Base-by-base conservation (phyloP, 2,797 vertebrate species). In the Luscinia megarhynchos region DNA sequence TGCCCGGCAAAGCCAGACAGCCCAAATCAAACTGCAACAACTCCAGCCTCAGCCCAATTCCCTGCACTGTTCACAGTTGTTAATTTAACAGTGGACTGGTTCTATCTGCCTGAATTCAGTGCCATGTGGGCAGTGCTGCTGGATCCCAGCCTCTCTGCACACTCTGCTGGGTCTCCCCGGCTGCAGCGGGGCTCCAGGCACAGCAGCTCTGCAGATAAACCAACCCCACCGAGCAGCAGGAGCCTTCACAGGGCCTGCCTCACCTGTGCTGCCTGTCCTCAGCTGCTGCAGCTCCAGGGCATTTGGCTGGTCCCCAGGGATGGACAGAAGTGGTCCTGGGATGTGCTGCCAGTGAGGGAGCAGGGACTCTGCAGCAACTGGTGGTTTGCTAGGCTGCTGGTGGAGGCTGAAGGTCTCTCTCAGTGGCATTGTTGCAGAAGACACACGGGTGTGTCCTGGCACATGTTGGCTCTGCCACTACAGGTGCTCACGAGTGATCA, bases 11-110 rank as follows among this genome's bases (percentile, higher is more conserved):
- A 92, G 83, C 0, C 12, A 94, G 81, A 61, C 59, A 46, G 54
- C 1, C 23, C 78, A 77, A 94, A 89, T 78, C 91, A 68, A 84
- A 89, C 90, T 90, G 57, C 30, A 79, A 32, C 86, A 80, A 15
- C 77, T 90, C 53, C 74, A 90, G 59, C 72, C 4, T 54, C 90
- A 46, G 50, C 92, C 81, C 88, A 74, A 8, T 57, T 50, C 84
- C 76, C 68, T 53, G 88, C 61, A 4, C 70, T 2, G 0, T n/a
- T 87, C 92, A 30, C 90, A 83, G 81, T 63, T 90, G 90, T 89
- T 95, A 87, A 96, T 93, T 96, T 84, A 95, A 89, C 86, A 93
- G 21, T 67, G 86, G 38, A n/a, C 78, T 95, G 88, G 22, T 64
- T 94, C 92, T 67, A 0, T 87, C 74, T 87, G 74, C 74, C 77